A percentile compares a stretch with the other conserved stretches of the same genome.
Evolutionary conservation across 2,113 vertebrate species (phyloP).

Genomic region (Engystomops pustulosus): DNA sequence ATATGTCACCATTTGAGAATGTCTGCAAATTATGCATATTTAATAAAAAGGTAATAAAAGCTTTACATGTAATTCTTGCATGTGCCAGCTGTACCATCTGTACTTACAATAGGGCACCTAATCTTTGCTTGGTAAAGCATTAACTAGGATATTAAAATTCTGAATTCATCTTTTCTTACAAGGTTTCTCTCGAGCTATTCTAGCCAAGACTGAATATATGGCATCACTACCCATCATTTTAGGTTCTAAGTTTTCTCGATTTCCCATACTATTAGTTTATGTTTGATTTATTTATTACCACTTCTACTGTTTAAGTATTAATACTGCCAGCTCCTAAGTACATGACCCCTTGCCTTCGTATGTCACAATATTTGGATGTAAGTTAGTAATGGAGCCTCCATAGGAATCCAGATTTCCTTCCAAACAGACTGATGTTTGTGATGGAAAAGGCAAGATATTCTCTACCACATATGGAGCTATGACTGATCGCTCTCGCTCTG

Average conservation of each 20-base stretch:
- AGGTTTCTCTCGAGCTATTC: background rate
- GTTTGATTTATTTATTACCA: background rate
- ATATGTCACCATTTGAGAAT: background rate
- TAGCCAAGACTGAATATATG: background rate
- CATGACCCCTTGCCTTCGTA: background rate
- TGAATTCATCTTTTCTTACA: background rate
- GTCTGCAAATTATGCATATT: no score
- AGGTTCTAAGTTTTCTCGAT: background rate
- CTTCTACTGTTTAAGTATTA: background rate
- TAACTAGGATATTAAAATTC: background rate
- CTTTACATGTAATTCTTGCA: background rate
- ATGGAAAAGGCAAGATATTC: slow-evolving; percentile 41
- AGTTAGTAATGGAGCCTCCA: background rate
- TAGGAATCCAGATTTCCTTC: slow-evolving; percentile 15
- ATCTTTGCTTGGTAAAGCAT: background rate
- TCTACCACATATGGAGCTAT: slow-evolving; percentile 11
- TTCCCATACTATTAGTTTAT: background rate
- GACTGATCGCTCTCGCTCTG: slow-evolving; percentile 23
- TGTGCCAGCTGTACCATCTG: background rate
- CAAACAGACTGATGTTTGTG: slow-evolving; percentile 14
- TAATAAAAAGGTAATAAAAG: background rate
- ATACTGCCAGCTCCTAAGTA: background rate
- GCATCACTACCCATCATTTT: background rate
- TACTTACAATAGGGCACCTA: background rate
- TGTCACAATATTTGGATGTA: slow-evolving; percentile 24